Base-by-base conservation (phyloP, 2,113 vertebrate genomes). In the Anarrhichthys ocellatus region DNA sequence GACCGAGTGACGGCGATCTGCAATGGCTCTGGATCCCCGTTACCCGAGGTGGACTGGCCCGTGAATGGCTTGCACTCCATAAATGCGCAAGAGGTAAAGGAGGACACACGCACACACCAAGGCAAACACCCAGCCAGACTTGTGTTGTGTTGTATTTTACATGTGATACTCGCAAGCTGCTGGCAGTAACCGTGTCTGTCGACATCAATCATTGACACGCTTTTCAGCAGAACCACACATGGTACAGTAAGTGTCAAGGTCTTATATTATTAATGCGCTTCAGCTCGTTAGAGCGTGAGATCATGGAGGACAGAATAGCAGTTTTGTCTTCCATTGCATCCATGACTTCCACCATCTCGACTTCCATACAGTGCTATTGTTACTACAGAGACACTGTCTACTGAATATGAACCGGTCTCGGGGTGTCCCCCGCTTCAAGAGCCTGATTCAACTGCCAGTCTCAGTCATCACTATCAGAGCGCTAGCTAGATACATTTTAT, bases 41-140 rank as follows among this genome's bases (percentile, higher is more conserved):
- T 99, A 86, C 98, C 98, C 0, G 97, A 99, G 0, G 97, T 99
- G 38, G 98, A 99, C 92, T 99, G 98, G 98, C 96, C 94, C 0
- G 96, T 98, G 71, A 95, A 94, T 0, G 96, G 95, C 0, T 93
- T 99, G 22, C 96, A 96, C 92, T 97, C 97, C 69, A 96, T 96
- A 88, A 96, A 95, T 85, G 95, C 94, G 1, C 97, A 99, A 79
- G 95, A 97, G 95, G 98, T 99, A 65, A 34, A 29, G 64, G 4
- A 36, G 0, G 4, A 74, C 34, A 56, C 62, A 36, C 66, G 36
- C 11, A 67, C 14, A 70, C 71, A 40, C 13, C n/a, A 24, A 36
- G 42, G 15, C 27, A 62, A 48, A 58, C 14, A 62, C 52, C 42
- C 24, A 24, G 52, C 22, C 27, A 18, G 20, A 56, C 46, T 54